Percentiles rank a stretch among this genome's conserved stretches.
These are phyloP conservation scores for Rattus norvegicus DNA, from an alignment of 2,113 vertebrate species.

Conservation along the genomic window GRCr8 NC_086032.1:87341501-87342000, in stretches of 20 bases:
- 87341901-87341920: no score
- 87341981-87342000: no score
- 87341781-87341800: background rate
- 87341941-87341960: no score
- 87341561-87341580: background rate
- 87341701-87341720: background rate
- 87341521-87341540: background rate
- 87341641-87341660: background rate
- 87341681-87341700: background rate
- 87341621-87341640: no score
- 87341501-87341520: background rate
- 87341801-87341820: accelerated
- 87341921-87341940: no score
- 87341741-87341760: background rate
- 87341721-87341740: background rate
- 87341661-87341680: background rate
- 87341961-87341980: no score
- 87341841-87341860: background rate
- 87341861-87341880: background rate
- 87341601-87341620: background rate
- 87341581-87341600: background rate
- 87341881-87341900: no score
- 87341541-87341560: background rate
- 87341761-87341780: background rate
- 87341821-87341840: accelerated